Evolutionary conservation across 2,113 vertebrate genomes (phyloP), one percentile per base, ranked within the genome.

Genomic region (Puntigrus tetrazona): DNA sequence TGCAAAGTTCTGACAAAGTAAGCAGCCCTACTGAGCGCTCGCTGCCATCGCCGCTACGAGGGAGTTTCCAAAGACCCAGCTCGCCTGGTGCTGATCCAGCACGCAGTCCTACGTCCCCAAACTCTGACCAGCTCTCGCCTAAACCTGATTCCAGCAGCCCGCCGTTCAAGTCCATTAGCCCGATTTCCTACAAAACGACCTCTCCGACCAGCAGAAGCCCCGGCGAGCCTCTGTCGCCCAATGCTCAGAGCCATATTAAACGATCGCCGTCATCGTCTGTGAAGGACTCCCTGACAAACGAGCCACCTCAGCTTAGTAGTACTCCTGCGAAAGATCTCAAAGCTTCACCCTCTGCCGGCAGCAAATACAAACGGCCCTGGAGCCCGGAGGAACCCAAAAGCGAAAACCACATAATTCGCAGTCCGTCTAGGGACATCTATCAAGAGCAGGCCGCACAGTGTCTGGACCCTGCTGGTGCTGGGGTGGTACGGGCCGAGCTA

Each of bases 401-500:
- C 45, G 89, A 89, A 78, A 88, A 90, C n/a, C 43, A 14, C 20
- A 50, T 76, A 22, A 76, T 20, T n/a, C 87, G 67, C 2, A 84
- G 84, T 75, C 61, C 89, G 0, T 83, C 84, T 11, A 81, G n/a
- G 65, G 90, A 91, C 20, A 89, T 88, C n/a, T 73, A 84, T 22
- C 22, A 85, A 16, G 76, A 78, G 61, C 89, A 90, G 81, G 81
- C 83, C 22, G 63, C 91, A 20, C 74, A 87, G 1, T 43, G 16
- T 22, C n/a, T 88, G 69, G 89, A 89, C 50, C 86, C 92, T 79
- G 84, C 77, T 50, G 89, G 90, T 1, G 82, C 82, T 14, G 92
- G 94, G 27, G 87, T 93, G 84, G 93, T 94, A 72, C 91, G 92
- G 5, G 90, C 94, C 2, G 96, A 96, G 84, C 89, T 96, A 50